A percentile compares a stretch with the other conserved stretches of the same genome.
Conservation (phyloP, 2,113 vertebrate species). For the Istiophorus platypterus region DNA sequence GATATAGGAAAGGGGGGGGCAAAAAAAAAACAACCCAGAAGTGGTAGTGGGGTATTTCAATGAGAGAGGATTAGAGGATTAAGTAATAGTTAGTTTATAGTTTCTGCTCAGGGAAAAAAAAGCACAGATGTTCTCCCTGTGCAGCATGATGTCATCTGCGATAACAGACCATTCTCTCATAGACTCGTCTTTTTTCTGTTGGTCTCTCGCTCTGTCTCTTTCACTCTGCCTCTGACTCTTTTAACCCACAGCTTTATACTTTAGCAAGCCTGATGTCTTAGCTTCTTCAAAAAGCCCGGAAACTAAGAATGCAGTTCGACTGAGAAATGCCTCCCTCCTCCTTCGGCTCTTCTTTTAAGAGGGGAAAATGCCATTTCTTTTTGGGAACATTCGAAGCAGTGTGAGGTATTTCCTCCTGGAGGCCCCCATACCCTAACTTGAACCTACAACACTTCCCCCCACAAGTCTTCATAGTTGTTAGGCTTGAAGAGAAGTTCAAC, state of each 20-base stretch:
- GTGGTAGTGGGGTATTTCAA: conserved; percentile 12
- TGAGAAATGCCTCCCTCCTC: not conserved
- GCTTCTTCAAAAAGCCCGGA: conserved; percentile 18
- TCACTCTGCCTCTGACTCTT: not conserved
- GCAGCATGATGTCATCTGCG: conserved; percentile 65
- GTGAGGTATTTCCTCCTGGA: conserved; percentile 68
- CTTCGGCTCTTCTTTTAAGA: conserved; percentile 4
- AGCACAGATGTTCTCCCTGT: conserved; percentile 71
- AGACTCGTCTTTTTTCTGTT: not conserved
- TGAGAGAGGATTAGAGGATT: conserved; percentile 36
- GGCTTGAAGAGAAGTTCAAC: conserved; percentile 13
- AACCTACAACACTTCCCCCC: conserved; percentile 41
- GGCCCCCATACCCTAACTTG: conserved; percentile 31
- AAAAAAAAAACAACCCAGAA: conserved; percentile 17
- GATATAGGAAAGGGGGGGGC: conserved; percentile 18
- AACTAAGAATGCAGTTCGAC: not conserved
- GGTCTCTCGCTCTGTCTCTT: not conserved
- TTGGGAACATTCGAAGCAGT: conserved; percentile 42
- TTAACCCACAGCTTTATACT: not conserved
- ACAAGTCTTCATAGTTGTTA: not conserved
- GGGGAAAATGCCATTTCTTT: not conserved
- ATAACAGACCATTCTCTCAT: conserved; percentile 36
- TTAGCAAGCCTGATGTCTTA: not conserved
- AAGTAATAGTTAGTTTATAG: conserved; percentile 24
- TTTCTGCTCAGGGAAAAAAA: conserved; percentile 36